These are phyloP conservation scores for Hemistola chrysoprasaria DNA, from an alignment of 2,888 invertebrate genomes.

Conservation along the genomic window DNA sequence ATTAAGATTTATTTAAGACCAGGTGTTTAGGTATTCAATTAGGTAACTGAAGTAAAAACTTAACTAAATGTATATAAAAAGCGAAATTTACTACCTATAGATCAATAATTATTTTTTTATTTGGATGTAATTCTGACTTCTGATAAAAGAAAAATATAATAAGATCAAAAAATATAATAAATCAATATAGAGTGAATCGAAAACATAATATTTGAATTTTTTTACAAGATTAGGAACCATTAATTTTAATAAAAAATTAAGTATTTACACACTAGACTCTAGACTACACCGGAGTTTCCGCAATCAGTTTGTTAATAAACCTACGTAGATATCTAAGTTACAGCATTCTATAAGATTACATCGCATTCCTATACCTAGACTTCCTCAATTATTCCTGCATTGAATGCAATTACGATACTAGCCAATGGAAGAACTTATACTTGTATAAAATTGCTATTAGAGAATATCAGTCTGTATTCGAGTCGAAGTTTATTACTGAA, in stretches of 20 bases:
- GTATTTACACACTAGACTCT: no score
- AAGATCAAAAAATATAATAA: no score
- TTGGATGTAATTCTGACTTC: no score
- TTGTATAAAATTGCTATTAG: conserved; percentile 15
- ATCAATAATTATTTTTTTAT: no score
- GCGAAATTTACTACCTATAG: no score
- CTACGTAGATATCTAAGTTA: conserved; percentile 27
- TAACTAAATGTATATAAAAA: no score
- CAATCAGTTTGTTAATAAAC: conserved; percentile 17
- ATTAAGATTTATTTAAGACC: conserved; percentile 32
- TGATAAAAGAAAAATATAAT: no score
- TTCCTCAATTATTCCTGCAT: conserved; percentile 40
- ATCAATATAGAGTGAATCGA: no score
- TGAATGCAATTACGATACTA: conserved; percentile 15
- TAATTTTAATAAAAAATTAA: conserved; percentile 12
- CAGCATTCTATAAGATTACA: conserved; percentile 43
- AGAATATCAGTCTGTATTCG: conserved; percentile 26
- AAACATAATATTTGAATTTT: no score
- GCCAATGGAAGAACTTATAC: conserved; percentile 19
- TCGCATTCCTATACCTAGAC: conserved; percentile 34
- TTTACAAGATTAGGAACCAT: conserved; percentile 7
- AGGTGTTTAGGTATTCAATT: no score
- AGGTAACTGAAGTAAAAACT: conserved; percentile 43
- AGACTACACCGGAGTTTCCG: background rate
- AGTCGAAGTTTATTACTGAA: conserved; percentile 17